These are phyloP conservation scores for Drosophila lowei DNA, from an alignment of 1,140 invertebrate species.

Conservation along the genomic window DNA sequence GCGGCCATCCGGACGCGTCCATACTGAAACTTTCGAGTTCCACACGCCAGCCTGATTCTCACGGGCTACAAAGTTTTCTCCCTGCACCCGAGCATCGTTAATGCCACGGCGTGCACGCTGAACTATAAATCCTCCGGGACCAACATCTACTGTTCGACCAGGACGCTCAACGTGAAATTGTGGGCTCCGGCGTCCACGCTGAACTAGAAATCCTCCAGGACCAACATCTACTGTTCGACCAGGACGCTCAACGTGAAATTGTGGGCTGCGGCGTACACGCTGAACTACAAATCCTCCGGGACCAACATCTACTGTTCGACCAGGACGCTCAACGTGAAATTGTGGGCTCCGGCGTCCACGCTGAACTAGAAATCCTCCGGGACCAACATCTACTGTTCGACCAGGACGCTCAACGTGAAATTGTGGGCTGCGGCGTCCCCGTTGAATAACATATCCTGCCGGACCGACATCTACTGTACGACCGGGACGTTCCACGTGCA, in stretches of 20 bases:
- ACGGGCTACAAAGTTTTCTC: conserved; percentile 52
- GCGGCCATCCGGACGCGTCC: conserved; percentile 57
- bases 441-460: conserved; percentile 15
- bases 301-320: conserved; percentile 23
- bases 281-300: conserved; percentile 9
- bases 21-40: conserved; percentile 43
- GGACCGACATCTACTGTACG: conserved; percentile 13
- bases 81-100: conserved; percentile 42
- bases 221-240: conserved; percentile 30
- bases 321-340: conserved; percentile 21
- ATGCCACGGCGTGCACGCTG: conserved; percentile 41
- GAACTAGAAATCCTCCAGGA: conserved; percentile 13
- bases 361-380: conserved; percentile 8
- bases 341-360: conserved; percentile 43
- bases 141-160: conserved; percentile 22
- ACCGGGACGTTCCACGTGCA: conserved; percentile 18
- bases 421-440: conserved; percentile 39
- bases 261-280: conserved; percentile 39
- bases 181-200: conserved; percentile 21
- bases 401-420: conserved; percentile 22
- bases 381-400: conserved; percentile 23
- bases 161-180: conserved; percentile 21
- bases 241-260: conserved; percentile 24
- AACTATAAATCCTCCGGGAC: conserved; percentile 9
- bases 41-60: conserved; percentile 53